phyloP scores from a whole-genome alignment of 2,888 invertebrate species.

The Drosophila atroscutellata region DNA sequence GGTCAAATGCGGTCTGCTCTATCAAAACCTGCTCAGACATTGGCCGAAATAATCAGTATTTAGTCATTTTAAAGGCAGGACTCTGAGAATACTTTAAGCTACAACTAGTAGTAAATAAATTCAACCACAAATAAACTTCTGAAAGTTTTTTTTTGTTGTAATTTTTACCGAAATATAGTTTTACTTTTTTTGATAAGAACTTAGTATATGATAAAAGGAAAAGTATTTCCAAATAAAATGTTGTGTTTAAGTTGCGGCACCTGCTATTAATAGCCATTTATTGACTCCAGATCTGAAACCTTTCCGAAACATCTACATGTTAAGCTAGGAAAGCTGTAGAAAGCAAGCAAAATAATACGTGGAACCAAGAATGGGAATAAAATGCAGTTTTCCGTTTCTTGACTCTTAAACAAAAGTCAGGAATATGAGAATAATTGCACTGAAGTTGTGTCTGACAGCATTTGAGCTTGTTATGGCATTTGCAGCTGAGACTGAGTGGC shows the following conservation, averaged over 20 bases:
- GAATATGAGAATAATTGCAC: constrained; percentile 60
- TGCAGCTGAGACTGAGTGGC: constrained; percentile 3
- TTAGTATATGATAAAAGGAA: neutral
- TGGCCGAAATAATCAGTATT: neutral
- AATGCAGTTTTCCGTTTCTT: constrained; percentile 36
- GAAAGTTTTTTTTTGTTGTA: rapidly evolving
- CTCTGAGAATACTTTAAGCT: neutral
- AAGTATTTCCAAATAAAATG: neutral
- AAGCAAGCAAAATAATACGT: neutral
- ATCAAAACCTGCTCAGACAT: neutral
- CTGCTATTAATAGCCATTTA: neutral
- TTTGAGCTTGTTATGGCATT: constrained; percentile 46
- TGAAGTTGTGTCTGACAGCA: constrained; percentile 60
- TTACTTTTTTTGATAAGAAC: neutral
- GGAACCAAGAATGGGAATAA: constrained; percentile 15
- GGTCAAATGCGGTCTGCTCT: neutral
- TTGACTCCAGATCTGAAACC: neutral
- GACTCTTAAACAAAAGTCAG: constrained; percentile 39
- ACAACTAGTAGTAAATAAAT: neutral
- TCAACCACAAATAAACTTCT: neutral
- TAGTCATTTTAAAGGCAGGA: neutral
- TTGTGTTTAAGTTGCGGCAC: constrained; percentile 1
- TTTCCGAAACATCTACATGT: constrained; percentile 6
- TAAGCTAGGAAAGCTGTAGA: neutral
- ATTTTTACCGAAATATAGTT: neutral